Percentiles rank a stretch among this genome's conserved stretches.
Conservation (phyloP, 92 coral and sea anemone species). For the Epizoanthus ramosus region DNA sequence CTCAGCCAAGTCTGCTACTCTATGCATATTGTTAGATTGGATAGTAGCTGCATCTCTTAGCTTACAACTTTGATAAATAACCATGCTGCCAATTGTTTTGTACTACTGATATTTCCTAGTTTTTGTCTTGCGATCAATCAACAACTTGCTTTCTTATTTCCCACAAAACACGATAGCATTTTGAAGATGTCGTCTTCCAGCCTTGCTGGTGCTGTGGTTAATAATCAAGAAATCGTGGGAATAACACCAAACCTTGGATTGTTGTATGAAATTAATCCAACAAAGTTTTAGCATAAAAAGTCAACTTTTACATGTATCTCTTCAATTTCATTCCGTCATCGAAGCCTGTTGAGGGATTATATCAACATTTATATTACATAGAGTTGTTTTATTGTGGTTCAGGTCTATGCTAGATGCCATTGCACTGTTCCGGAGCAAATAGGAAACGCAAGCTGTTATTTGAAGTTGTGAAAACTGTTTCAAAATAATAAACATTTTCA, state of each 20-base stretch:
- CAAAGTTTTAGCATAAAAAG: background rate
- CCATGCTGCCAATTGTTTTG: background rate
- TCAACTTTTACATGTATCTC: background rate
- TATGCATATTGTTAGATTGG: background rate
- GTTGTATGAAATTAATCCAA: background rate
- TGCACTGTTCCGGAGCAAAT: background rate
- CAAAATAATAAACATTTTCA: background rate
- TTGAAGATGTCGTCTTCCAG: background rate
- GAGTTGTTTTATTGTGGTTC: background rate
- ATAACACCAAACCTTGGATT: background rate
- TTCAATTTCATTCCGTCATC: background rate
- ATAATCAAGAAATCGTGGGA: background rate
- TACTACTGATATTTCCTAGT: background rate
- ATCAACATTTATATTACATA: background rate
- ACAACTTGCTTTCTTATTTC: background rate
- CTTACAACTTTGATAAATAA: constrained; percentile 12
- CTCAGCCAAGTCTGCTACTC: background rate
- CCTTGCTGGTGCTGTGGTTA: constrained; percentile 25
- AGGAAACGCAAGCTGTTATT: constrained; percentile 10
- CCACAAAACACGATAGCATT: constrained; percentile 23
- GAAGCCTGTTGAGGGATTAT: background rate
- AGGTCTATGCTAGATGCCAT: background rate
- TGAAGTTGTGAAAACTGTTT: too few species aligned
- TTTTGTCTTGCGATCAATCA: constrained; percentile 9
- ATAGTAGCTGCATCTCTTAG: constrained; percentile 15